These are phyloP conservation scores for Aulostomus chinensis DNA, from an alignment of 2,797 vertebrate species.

Conservation along the genomic window DNA sequence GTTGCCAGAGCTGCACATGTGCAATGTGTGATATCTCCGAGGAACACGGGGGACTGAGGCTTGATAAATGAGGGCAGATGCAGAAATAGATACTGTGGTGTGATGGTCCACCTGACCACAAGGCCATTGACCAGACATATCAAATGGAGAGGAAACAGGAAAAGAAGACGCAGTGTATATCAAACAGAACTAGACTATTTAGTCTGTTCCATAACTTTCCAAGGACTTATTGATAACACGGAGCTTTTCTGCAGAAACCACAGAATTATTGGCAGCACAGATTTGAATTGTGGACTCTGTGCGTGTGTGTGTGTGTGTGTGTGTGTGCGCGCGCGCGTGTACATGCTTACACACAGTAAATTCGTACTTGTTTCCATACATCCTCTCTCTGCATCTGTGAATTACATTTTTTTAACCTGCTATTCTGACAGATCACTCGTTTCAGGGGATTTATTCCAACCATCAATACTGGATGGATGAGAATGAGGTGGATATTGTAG, in stretches of 20 bases:
- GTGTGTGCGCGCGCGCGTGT: neutral
- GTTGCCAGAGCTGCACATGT: conserved; percentile 1
- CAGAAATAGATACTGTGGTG: conserved; percentile 25
- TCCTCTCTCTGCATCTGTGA: too few species aligned
- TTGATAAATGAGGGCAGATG: conserved; percentile 12
- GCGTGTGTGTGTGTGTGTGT: neutral
- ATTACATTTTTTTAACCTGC: too few species aligned
- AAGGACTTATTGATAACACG: conserved; percentile 60
- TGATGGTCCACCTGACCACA: conserved; percentile 27
- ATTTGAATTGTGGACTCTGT: neutral
- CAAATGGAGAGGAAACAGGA: conserved; percentile 36
- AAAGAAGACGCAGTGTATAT: conserved; percentile 28
- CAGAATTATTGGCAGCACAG: conserved; percentile 19
- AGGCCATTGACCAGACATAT: conserved; percentile 52
- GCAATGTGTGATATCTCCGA: neutral
- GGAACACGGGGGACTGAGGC: neutral
- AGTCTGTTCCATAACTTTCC: conserved; percentile 57
- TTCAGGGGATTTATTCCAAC: too few species aligned
- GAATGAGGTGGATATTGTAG: too few species aligned
- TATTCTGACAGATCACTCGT: too few species aligned
- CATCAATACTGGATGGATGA: too few species aligned
- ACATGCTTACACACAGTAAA: too few species aligned
- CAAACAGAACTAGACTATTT: conserved; percentile 63
- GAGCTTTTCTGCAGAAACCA: conserved; percentile 30
- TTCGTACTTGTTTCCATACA: too few species aligned